Conservation (phyloP, 2,797 vertebrate genomes). For the Lindbergichthys nudifrons region DNA sequence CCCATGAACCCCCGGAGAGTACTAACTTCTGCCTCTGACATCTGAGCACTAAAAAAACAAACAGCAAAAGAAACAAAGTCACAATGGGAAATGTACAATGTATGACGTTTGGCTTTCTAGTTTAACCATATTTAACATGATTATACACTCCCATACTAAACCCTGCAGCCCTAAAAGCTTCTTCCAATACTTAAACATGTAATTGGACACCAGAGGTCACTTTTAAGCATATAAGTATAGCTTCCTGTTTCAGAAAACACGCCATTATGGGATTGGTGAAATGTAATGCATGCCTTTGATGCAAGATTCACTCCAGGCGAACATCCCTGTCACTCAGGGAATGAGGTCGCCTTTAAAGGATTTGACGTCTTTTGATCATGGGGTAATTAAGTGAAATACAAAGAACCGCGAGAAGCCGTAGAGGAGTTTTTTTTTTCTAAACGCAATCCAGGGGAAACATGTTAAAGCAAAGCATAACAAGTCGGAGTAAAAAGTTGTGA, state of each 20-base stretch:
- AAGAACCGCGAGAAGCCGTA: neutral
- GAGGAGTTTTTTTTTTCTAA: neutral
- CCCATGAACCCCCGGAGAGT: neutral
- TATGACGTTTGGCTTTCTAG: neutral
- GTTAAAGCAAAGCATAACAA: slow-evolving; percentile 4
- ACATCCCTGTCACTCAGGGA: slow-evolving; percentile 33
- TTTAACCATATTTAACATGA: neutral
- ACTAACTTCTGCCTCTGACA: neutral
- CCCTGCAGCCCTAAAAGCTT: neutral
- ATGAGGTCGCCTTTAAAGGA: slow-evolving; percentile 44
- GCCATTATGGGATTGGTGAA: slow-evolving; percentile 57
- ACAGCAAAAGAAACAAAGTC: neutral
- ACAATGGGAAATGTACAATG: neutral
- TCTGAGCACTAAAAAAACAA: neutral
- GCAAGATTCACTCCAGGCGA: slow-evolving; percentile 30
- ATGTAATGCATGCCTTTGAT: slow-evolving; percentile 36
- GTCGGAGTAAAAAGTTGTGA: neutral
- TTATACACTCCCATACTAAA: neutral
- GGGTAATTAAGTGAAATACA: slow-evolving; percentile 50
- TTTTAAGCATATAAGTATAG: slow-evolving; percentile 41
- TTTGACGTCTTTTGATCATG: slow-evolving; percentile 43
- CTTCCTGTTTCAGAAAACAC: slow-evolving; percentile 50
- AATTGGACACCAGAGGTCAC: slow-evolving; percentile 53
- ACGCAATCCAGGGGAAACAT: neutral
- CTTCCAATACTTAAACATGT: slow-evolving; percentile 15